These are phyloP conservation scores for Buceros bicornis DNA, from an alignment of 2,797 vertebrate species.

Conservation along the genomic window DNA sequence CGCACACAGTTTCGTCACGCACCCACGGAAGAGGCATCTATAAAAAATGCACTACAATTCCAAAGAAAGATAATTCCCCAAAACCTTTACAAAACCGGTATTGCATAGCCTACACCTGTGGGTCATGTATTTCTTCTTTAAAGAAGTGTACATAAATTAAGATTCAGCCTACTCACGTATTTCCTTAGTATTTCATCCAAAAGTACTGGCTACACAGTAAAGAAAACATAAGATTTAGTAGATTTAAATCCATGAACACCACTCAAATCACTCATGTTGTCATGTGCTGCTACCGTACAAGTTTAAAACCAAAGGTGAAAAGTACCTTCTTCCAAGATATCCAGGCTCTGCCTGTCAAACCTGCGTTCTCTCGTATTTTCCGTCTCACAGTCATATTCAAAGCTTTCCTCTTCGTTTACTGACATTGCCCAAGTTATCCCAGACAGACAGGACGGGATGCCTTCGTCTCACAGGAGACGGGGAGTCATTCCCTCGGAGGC, in stretches of 20 bases:
- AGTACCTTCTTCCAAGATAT: conserved; percentile 86
- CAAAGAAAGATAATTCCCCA: background rate
- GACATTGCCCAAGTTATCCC: conserved; percentile 80
- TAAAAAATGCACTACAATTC: background rate
- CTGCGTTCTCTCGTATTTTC: conserved; percentile 13
- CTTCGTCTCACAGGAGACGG: conserved; percentile 11
- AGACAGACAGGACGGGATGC: background rate
- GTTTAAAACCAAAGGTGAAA: background rate
- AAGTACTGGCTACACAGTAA: background rate
- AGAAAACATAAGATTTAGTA: background rate
- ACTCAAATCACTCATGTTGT: background rate
- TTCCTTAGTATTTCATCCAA: background rate
- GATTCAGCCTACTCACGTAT: background rate
- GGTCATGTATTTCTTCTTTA: background rate
- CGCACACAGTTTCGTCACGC: background rate
- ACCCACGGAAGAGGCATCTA: background rate
- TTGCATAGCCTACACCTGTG: background rate
- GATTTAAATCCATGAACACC: background rate
- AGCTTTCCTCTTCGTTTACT: conserved; percentile 79
- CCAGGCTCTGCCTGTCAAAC: conserved; percentile 55
- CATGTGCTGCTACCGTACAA: background rate
- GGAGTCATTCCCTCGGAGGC: conserved; percentile 13
- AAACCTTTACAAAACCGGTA: background rate
- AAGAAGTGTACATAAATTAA: background rate
- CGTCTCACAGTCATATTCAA: conserved; percentile 76